phyloP scores from a whole-genome alignment of 2,113 vertebrate species.

The Siniperca knerii region DNA sequence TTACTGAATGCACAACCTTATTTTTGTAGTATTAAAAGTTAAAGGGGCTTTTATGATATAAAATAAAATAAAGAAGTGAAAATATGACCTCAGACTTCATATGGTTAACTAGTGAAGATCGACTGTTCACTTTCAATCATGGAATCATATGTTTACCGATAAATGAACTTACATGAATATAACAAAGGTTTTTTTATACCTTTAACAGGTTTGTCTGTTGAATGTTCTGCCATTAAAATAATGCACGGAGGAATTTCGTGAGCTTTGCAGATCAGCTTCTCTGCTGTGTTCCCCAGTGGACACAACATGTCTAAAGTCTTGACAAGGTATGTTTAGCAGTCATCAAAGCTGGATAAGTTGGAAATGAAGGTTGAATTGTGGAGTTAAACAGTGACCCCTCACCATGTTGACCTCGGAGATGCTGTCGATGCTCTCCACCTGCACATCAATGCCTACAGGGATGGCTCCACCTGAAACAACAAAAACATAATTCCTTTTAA shows the following conservation, averaged over 20 bases:
- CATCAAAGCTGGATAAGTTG: neutral
- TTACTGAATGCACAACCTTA: neutral
- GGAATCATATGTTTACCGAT: neutral
- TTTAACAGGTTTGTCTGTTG: too few species aligned
- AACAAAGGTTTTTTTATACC: neutral
- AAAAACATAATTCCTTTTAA: neutral
- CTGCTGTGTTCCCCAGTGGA: neutral
- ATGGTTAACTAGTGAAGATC: neutral
- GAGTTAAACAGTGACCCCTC: constrained; percentile 60
- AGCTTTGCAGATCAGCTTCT: neutral
- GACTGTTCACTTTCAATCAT: neutral
- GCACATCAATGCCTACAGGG: constrained; percentile 92
- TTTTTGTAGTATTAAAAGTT: neutral
- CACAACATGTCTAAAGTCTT: neutral
- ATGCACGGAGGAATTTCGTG: neutral
- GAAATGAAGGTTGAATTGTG: neutral
- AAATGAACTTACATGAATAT: neutral
- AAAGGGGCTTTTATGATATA: neutral
- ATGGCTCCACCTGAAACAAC: constrained; percentile 86
- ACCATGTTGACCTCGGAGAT: constrained; percentile 97
- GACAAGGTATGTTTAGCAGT: neutral
- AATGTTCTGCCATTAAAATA: neutral
- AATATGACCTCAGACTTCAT: too few species aligned
- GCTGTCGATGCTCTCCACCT: constrained; percentile 95
- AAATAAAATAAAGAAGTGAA: neutral